Conservation (phyloP, 2,888 invertebrate species). For the Leptogaster cylindrica region DNA sequence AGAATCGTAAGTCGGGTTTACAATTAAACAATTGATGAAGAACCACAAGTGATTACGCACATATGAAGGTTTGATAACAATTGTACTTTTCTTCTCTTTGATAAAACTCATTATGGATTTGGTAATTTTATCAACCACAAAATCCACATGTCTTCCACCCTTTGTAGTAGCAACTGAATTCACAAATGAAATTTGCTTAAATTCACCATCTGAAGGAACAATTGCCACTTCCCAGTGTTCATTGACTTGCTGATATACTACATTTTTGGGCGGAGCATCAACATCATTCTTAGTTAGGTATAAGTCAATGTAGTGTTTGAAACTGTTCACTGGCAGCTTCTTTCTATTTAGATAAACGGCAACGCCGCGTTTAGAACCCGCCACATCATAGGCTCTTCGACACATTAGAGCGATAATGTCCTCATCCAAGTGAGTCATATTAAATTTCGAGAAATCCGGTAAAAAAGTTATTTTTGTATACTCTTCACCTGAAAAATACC, state of each 20-base stretch:
- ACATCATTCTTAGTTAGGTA: conserved; percentile 88
- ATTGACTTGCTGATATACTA: conserved; percentile 81
- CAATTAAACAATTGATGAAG: conserved; percentile 95
- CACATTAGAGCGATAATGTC: conserved; percentile 93
- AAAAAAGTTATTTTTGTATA: conserved; percentile 92
- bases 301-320: conserved; percentile 95
- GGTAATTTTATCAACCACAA: conserved; percentile 85
- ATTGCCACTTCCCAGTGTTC: conserved; percentile 97
- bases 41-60: conserved; percentile 97
- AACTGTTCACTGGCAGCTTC: conserved; percentile 81
- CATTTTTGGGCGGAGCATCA: conserved; percentile 79
- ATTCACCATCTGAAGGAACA: conserved; percentile 82
- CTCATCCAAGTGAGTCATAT: conserved; percentile 90
- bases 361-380: conserved; percentile 87
- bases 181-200: conserved; percentile 98
- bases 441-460: conserved; percentile 93
- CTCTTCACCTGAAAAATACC: conserved; percentile 73
- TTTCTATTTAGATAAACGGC: conserved; percentile 92
- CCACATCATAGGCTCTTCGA: conserved; percentile 93
- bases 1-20: conserved; percentile 99
- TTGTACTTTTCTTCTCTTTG: conserved; percentile 89
- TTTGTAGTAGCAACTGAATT: conserved; percentile 99
- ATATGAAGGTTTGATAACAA: conserved; percentile 91
- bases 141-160: conserved; percentile 97
- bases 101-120: conserved; percentile 91